Evolutionary conservation across 1,140 invertebrate species (phyloP), one percentile per base, ranked within the genome.

Genomic region (Drosophila equinoxialis): DNA sequence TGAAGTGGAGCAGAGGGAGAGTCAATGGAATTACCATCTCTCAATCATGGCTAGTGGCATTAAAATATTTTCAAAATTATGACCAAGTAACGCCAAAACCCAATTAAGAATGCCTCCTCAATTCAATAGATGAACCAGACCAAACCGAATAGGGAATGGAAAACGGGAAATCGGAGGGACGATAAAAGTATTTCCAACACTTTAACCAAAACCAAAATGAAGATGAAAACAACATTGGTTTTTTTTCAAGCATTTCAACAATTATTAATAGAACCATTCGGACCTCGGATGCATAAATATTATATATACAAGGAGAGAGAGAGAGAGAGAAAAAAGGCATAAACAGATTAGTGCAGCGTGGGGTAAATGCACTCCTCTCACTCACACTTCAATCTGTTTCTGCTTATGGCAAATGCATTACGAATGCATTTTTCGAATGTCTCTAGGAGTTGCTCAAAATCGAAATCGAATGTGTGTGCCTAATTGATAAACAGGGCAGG

Each of bases 401-500:
- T 51, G 17, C 3, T 76, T 76, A 72, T 79, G 57, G 73, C 45
- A 58, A 79, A 78, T 75, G 73, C 76, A 78, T 78, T 75, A 57
- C 68, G 60, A 79, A 85, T 74, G 67, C 81, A 73, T 80, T 70
- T 54, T 63, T 67, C 65, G 70, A 74, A 65, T 42, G 17, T 62
- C 33, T 62, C 33, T 55, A 51, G 10, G 45, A 59, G 20, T 69
- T 63, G 14, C 57, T 59, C 57, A 59, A 54, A 65, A 67, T 66
- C 62, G 65, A 71, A 65, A 30, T 30, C 30, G 30, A 30, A 30
- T 30, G 30, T 79, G 76, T 76, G 67, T 80, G 83, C 68, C 84
- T 89, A 83, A 89, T 87, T 89, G 84, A 83, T 87, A 87, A 87
- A 80, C 83, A 83, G 89, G 77, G 20, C 83, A 51, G 74, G 60